These are phyloP conservation scores for Pseudopipra pipra DNA, from an alignment of 2,113 vertebrate genomes.

Conservation along the genomic window DNA sequence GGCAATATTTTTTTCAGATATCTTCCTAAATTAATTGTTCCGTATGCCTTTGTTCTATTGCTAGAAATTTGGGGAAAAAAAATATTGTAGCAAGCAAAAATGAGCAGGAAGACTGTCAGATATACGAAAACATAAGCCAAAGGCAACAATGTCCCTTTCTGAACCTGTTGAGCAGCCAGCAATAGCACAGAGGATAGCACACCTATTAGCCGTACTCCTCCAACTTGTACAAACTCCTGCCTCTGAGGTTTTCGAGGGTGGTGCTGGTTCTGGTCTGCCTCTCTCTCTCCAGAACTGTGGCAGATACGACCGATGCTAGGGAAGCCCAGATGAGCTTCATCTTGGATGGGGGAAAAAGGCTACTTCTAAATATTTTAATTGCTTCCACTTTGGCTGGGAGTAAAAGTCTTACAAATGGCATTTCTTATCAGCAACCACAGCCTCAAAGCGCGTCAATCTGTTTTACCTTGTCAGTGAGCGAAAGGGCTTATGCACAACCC, in stretches of 20 bases:
- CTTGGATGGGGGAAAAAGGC: background rate
- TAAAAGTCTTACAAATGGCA: conserved; percentile 1
- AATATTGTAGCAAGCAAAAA: background rate
- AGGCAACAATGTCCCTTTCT: background rate
- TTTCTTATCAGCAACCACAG: conserved; percentile 37
- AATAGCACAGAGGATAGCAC: background rate
- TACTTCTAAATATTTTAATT: conserved; percentile 52
- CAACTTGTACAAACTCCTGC: background rate
- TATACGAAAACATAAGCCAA: background rate
- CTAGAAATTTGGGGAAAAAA: background rate
- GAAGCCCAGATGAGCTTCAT: background rate
- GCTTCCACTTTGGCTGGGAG: background rate
- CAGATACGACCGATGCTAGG: background rate
- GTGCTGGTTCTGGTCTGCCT: background rate
- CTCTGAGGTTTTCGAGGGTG: background rate
- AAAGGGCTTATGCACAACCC: background rate
- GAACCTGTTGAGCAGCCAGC: background rate
- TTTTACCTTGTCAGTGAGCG: background rate
- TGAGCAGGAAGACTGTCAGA: background rate
- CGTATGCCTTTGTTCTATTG: background rate
- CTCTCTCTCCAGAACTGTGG: background rate
- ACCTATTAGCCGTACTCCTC: background rate
- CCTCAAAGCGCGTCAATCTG: background rate
- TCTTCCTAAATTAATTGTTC: background rate
- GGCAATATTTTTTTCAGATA: background rate